Evolutionary conservation across 2,888 invertebrate species (phyloP), one percentile per base, ranked within the genome.

Genomic region (Abrostola tripartita): DNA sequence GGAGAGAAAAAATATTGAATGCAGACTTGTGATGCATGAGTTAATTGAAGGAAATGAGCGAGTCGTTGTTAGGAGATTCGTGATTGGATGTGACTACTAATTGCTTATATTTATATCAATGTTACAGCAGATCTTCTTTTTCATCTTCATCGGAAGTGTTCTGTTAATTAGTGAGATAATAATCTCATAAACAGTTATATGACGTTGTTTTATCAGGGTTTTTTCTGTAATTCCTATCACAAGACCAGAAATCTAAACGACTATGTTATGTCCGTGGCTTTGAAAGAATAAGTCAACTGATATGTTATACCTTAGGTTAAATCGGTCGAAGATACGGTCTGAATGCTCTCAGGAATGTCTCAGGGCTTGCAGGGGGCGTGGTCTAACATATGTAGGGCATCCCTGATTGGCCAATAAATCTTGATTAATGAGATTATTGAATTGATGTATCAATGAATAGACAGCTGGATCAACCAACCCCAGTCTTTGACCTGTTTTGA

Each of bases 281-380:
- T 40, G 7, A 5, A 40, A 9, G 10, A 40, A 40, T 40, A 40
- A 10, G 1, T 40, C 10, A 9, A 40, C 40, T 40, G 40, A 51
- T 70, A 50, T 54, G 47, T 54, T 53, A 52, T 57, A 54, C 54
- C 40, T 51, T 2, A 56, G 55, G 68, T 65, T 62, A 64, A 24
- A 4, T 77, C 56, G 61, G 67, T 65, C 63, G 55, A 41, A 49
- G 73, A 67, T 52, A 73, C 61, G 75, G 75, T 74, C 68, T 62
- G 53, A 12, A 51, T 63, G 53, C 9, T 11, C 9, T 5, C 37
- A 11, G 68, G 79, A 78, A 78, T 79, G 75, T 61, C 61, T 37
- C 47, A 50, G 63, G 65, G 65, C 56, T 52, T 47, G 59, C 41
- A 60, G 59, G 62, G 42, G 44, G 55, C 8, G 61, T 68, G 58